Evolutionary conservation across 1,140 invertebrate genomes (phyloP), one percentile per base, ranked within the genome.

Genomic region (Nephila pilipes): DNA sequence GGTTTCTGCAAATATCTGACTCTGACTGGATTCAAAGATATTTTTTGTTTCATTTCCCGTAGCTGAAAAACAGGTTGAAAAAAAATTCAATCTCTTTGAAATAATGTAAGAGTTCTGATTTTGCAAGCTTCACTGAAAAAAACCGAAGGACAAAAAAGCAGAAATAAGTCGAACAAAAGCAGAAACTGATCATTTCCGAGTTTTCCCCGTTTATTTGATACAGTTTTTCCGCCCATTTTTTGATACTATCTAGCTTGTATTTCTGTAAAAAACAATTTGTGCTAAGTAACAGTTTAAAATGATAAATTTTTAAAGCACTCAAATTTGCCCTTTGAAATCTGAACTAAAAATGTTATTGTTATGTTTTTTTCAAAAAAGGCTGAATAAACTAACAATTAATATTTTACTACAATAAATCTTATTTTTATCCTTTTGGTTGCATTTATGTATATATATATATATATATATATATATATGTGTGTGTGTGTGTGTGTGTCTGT

Each of bases 81-180:
- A 85, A 87, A 87, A 69, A 87, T 87, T 87, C 65, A 87, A 87
- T 87, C 60, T 89, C 69, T 89, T 79, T 89, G 54, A 89, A 89
- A 89, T 89, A 89, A 89, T 89, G 87, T 32, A 69, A 65, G 36
- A 55, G 87, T 25, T 89, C 79, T 89, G 87, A 89, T 89, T 89
- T 89, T 46, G 12, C 87, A 29, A 58, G 32, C 36, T 46, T 32
- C 36, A n/a, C 5, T 55, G 65, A 79, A 57, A 60, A 89, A 89
- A 29, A 18, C 25, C 36, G 54, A 46, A 46, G 65, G 18, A 79
- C 55, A 36, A 18, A 81, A 81, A 81, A 81, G 22, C 22, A n/a
- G n/a, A 81, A 81, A 29, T 55, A 55, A 55, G 46, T 14, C 20
- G 22, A 54, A 75, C 69, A 81, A 57, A 85, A 85, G 55, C 57